These are phyloP conservation scores for Leptocoma aspasia DNA, from an alignment of 2,113 vertebrate genomes.

Conservation along the genomic window DNA sequence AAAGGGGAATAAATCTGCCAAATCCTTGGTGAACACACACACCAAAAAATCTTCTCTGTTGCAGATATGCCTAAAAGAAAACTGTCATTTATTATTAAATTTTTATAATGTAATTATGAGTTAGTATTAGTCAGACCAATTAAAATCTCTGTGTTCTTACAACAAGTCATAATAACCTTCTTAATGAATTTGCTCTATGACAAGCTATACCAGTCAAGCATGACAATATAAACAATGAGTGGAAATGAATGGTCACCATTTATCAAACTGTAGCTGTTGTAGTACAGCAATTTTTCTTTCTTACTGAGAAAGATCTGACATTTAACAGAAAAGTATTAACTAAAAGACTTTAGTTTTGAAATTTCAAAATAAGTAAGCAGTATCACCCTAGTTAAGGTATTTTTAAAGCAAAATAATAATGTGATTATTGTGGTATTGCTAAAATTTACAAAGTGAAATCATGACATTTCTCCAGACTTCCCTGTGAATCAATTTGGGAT, in stretches of 20 bases:
- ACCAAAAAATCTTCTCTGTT: not conserved
- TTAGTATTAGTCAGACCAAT: not conserved
- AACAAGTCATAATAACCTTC: not conserved
- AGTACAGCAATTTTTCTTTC: not conserved
- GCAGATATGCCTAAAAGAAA: not conserved
- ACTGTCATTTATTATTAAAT: not conserved
- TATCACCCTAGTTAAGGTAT: not conserved
- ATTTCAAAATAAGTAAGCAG: not conserved
- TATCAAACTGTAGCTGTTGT: not conserved
- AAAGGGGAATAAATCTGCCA: not conserved
- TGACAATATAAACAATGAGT: not conserved
- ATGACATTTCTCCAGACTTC: constrained; percentile 8
- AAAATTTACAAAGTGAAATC: constrained; percentile 38
- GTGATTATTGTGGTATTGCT: not conserved
- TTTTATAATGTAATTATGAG: not conserved
- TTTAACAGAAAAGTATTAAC: not conserved
- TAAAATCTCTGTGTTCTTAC: not conserved
- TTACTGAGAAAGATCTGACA: not conserved
- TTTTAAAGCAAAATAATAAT: not conserved
- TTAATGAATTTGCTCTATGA: not conserved
- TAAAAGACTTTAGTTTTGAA: not conserved
- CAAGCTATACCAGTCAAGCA: not conserved
- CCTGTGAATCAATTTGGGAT: constrained; percentile 9
- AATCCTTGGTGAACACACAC: not conserved
- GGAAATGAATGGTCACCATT: not conserved